phyloP scores from a whole-genome alignment of 1,140 invertebrate species.

The Drosophila leontia region DNA sequence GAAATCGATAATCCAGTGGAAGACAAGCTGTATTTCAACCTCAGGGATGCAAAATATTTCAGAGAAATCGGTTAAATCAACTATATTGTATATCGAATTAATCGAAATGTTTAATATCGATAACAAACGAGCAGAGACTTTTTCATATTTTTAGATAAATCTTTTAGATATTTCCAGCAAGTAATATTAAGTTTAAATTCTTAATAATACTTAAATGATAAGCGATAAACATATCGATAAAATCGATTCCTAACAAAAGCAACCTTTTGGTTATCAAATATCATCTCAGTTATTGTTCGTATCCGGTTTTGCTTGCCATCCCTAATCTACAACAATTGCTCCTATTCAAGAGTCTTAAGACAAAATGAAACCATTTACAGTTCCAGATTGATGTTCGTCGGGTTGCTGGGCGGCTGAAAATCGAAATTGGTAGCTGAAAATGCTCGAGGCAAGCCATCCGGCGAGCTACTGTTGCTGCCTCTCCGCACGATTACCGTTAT shows the following conservation, averaged over 20 bases:
- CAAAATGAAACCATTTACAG: slow-evolving; percentile 6
- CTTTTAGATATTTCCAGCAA: background rate
- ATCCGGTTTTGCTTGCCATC: background rate
- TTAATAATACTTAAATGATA: background rate
- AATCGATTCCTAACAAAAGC: background rate
- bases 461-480: slow-evolving; percentile 32
- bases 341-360: background rate
- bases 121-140: background rate
- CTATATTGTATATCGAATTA: background rate
- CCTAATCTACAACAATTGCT: slow-evolving; percentile 4
- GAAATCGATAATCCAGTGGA: slow-evolving; percentile 9
- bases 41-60: background rate
- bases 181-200: background rate
- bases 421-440: slow-evolving; percentile 37
- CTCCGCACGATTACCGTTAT: slow-evolving; percentile 65
- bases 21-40: background rate
- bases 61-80: background rate
- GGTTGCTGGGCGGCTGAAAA: slow-evolving; percentile 26
- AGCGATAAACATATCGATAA: background rate
- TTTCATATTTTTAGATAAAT: too few relatives aligned
- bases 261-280: background rate
- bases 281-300: background rate
- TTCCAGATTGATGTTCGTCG: slow-evolving; percentile 30
- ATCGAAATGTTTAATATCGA: background rate
- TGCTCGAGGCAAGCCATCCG: slow-evolving; percentile 28